Evolutionary conservation across 1,140 invertebrate species (phyloP).

Genomic region (Bombus impatiens): DNA sequence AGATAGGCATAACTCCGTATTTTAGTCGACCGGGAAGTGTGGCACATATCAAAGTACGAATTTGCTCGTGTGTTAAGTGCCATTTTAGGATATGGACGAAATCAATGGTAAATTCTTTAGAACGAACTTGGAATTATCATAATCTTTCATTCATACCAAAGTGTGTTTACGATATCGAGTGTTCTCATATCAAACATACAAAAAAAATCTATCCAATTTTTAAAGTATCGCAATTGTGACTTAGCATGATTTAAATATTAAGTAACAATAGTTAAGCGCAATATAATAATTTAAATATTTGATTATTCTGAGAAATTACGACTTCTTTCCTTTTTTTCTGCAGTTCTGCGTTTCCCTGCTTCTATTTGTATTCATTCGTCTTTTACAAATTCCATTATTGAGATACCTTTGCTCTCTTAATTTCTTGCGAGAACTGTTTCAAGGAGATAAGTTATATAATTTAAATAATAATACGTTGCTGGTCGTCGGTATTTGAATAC

Average conservation of each 20-base stretch:
- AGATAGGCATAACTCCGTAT: background rate
- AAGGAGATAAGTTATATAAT: background rate
- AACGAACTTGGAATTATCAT: background rate
- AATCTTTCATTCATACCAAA: background rate
- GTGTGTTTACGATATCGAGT: background rate
- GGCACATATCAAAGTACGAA: conserved; percentile 10
- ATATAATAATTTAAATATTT: background rate
- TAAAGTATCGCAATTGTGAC: background rate
- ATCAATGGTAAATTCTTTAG: conserved; percentile 14
- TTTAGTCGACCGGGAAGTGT: conserved; percentile 24
- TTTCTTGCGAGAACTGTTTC: background rate
- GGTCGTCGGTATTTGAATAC: no score
- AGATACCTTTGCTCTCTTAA: background rate
- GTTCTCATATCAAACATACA: background rate
- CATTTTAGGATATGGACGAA: conserved; percentile 19
- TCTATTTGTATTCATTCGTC: background rate
- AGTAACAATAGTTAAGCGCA: background rate
- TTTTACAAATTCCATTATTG: background rate
- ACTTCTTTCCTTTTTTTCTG: background rate
- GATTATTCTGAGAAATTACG: background rate
- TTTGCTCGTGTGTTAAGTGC: background rate
- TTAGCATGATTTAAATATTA: background rate
- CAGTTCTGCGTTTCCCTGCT: background rate
- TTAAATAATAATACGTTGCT: background rate
- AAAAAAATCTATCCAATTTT: background rate